Evolutionary conservation across 2,113 vertebrate genomes (phyloP).

Genomic region (Crotalus horridus): DNA sequence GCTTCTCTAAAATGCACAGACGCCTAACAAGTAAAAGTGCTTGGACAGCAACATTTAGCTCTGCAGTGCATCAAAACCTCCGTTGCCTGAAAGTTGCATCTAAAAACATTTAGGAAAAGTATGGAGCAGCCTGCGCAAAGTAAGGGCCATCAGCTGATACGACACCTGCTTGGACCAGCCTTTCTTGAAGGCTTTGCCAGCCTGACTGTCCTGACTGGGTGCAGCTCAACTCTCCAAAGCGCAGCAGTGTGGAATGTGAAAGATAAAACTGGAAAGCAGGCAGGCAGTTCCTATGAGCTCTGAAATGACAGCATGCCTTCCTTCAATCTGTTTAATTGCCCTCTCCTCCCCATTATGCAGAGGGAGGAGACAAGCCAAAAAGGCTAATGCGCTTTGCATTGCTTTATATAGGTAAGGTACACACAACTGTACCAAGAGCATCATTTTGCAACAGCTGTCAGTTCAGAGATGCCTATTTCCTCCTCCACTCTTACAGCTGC

Average conservation of each 20-base stretch:
- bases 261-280: neutral
- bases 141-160: neutral
- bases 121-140: neutral
- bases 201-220: neutral
- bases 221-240: neutral
- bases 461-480: fast-evolving
- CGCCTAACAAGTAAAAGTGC: neutral
- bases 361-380: neutral
- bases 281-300: neutral
- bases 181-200: neutral
- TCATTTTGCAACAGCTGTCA: fast-evolving
- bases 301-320: neutral
- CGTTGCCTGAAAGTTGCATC: neutral
- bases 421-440: neutral
- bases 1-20: neutral
- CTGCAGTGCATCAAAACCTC: neutral
- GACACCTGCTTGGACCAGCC: neutral
- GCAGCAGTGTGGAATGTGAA: neutral
- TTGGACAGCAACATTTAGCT: neutral
- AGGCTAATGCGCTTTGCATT: neutral
- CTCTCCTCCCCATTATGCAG: too few species aligned
- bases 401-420: neutral
- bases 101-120: neutral
- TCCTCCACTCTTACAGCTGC: fast-evolving
- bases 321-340: neutral